phyloP scores from a whole-genome alignment of 2,888 invertebrate genomes.

The Lasius fuliginosus region DNA sequence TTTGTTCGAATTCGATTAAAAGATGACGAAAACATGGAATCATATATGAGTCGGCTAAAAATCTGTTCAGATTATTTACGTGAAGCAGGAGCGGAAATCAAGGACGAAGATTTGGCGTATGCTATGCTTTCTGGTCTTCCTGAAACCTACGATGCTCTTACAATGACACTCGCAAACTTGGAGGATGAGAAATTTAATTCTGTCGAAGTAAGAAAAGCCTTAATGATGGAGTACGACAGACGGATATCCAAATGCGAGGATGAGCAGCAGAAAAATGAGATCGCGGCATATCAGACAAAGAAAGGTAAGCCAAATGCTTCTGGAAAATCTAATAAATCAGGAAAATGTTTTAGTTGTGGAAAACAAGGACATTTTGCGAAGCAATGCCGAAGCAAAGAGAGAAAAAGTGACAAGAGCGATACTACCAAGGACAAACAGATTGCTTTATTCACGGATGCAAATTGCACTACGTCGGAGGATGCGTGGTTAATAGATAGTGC shows the following conservation, averaged over 20 bases:
- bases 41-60: conserved; percentile 46
- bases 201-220: too few relatives aligned
- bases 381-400: neutral
- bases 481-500: neutral
- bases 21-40: conserved; percentile 47
- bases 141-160: conserved; percentile 25
- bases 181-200: neutral
- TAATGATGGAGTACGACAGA: too few relatives aligned
- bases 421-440: neutral
- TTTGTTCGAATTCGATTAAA: conserved; percentile 28
- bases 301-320: too few relatives aligned
- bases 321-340: too few relatives aligned
- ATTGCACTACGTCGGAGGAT: neutral
- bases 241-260: too few relatives aligned
- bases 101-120: conserved; percentile 38
- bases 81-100: conserved; percentile 8
- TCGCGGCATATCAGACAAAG: too few relatives aligned
- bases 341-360: too few relatives aligned
- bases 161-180: conserved; percentile 8
- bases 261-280: too few relatives aligned
- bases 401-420: neutral
- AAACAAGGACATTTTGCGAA: neutral
- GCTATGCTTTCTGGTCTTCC: conserved; percentile 22
- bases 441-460: neutral
- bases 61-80: conserved; percentile 24